Evolutionary conservation across 2,888 invertebrate species (phyloP), one percentile per base, ranked within the genome.

Genomic region (Hipparchia semele): DNA sequence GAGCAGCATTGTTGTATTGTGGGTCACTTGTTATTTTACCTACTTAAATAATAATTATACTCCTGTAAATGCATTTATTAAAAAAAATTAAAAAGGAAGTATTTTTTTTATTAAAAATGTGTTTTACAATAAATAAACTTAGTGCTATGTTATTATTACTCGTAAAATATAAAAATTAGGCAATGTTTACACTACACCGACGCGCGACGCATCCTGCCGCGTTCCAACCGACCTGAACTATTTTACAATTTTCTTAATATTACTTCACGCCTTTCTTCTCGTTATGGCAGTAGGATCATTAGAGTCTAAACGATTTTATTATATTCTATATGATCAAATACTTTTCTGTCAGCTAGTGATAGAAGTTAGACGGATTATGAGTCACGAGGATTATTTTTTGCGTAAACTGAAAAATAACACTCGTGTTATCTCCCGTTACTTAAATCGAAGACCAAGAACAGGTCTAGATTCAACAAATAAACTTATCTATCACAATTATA

Each of bases 121-220:
- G 72, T 72, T 74, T 58, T 65, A 74, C 33, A 86, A 87, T 85
- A 85, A 85, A 80, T 81, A 79, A 79, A 77, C 79, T 80, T 81
- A 82, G 73, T 76, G 66, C 77, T 87, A 89, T 77, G 83, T 88
- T 87, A 90, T 83, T 80, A 76, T 79, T 82, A 83, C 83, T 80
- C 84, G 81, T 82, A 75, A 76, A 81, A 80, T 65, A 77, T 78
- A 79, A 73, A 62, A 81, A 83, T 82, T 77, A 83, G 88, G 89
- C 89, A 89, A 88, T 82, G 83, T 81, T 80, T 81, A 76, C 82
- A 84, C 78, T 73, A 76, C 72, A 73, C 10, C 10, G 72, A 65
- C 73, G 72, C 68, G 72, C 70, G 66, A 9, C 59, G 73, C 59
- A 60, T 60, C 1, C 33, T 59, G 3, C 45, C 45, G 9, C 61